These are phyloP conservation scores for Alligator mississippiensis DNA, from an alignment of 2,113 vertebrate genomes.

Conservation along the genomic window DNA sequence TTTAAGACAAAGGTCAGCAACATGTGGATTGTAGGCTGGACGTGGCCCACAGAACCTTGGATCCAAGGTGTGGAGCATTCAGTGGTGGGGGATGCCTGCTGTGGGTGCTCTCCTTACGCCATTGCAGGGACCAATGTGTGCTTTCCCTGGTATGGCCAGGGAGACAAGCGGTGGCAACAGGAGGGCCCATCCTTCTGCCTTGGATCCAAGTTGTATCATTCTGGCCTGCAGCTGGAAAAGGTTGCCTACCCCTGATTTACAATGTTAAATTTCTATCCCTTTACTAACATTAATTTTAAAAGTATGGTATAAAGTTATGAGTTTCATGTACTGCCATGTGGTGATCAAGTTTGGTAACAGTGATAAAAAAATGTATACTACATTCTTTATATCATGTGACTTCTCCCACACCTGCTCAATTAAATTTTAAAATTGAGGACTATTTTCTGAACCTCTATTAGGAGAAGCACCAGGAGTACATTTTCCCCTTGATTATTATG, in stretches of 20 bases:
- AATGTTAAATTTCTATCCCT: neutral
- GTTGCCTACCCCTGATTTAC: neutral
- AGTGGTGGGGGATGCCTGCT: too few species aligned
- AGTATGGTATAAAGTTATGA: neutral
- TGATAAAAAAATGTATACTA: neutral
- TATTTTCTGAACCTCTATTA: neutral
- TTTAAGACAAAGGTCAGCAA: too few species aligned
- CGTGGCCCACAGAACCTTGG: too few species aligned
- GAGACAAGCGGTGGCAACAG: too few species aligned
- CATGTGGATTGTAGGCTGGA: too few species aligned
- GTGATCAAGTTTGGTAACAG: neutral
- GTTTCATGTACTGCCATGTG: slow-evolving; percentile 9
- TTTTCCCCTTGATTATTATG: slow-evolving; percentile 20
- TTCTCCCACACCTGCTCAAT: neutral
- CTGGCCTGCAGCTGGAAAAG: neutral
- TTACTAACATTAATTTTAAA: neutral
- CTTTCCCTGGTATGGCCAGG: too few species aligned
- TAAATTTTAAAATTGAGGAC: slow-evolving; percentile 12
- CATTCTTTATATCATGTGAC: neutral
- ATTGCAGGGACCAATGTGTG: too few species aligned
- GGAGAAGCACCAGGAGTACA: neutral
- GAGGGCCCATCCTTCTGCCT: too few species aligned
- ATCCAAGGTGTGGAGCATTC: too few species aligned
- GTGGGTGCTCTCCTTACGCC: too few species aligned
- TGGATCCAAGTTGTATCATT: neutral